Evolutionary conservation across 2,888 invertebrate species (phyloP).

Genomic region (Eristalis arbustorum): DNA sequence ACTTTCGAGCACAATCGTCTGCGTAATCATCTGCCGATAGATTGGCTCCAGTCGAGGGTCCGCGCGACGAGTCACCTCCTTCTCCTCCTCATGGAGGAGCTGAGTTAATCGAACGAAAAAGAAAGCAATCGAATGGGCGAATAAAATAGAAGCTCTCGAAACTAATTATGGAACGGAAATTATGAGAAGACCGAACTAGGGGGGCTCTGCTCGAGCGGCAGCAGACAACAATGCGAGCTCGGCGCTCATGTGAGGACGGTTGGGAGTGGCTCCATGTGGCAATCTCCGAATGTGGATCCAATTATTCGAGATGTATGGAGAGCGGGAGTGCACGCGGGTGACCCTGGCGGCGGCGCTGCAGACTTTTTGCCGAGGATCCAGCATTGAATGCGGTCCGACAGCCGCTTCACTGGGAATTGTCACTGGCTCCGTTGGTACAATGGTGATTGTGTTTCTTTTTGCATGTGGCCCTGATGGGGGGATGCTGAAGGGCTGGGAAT

Average conservation of each 20-base stretch:
- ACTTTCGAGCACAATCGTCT: not conserved
- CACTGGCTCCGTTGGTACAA: slow-evolving; percentile 13
- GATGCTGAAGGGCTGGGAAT: not conserved
- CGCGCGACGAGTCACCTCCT: too few species aligned
- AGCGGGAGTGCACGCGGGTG: not conserved
- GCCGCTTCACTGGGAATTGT: slow-evolving; percentile 47
- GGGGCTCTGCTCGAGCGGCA: not conserved
- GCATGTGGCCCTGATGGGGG: not conserved
- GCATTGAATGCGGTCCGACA: slow-evolving; percentile 47
- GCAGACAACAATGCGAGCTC: slow-evolving; percentile 12
- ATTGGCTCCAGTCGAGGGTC: slow-evolving; percentile 15
- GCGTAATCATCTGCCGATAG: slow-evolving; percentile 37
- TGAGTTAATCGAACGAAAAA: slow-evolving; percentile 59
- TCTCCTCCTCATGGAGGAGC: not conserved
- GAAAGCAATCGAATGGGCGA: slow-evolving; percentile 5
- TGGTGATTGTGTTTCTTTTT: not conserved
- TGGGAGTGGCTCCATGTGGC: slow-evolving; percentile 20
- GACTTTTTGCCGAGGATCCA: slow-evolving; percentile 34
- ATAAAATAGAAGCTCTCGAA: slow-evolving; percentile 49
- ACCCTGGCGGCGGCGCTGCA: not conserved
- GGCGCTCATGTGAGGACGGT: not conserved
- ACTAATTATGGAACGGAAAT: slow-evolving; percentile 70
- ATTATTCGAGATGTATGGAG: slow-evolving; percentile 42
- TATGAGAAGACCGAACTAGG: slow-evolving; percentile 50
- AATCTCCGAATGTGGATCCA: slow-evolving; percentile 54